phyloP scores from a whole-genome alignment of 1,140 invertebrate genomes.

The Psix sp. region DNA sequence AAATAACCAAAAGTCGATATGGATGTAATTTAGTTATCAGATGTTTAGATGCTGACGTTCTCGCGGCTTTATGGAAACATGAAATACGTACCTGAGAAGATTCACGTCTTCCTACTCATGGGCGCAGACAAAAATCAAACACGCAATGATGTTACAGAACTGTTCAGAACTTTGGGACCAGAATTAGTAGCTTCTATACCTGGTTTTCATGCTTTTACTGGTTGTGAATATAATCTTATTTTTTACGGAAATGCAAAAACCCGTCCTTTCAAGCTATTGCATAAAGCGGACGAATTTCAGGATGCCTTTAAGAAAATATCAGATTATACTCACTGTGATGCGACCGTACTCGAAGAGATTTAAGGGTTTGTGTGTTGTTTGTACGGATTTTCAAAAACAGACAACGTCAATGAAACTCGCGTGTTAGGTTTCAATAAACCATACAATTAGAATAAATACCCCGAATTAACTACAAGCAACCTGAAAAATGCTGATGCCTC shows the following conservation, averaged over 20 bases:
- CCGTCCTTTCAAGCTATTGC: constrained; percentile 52
- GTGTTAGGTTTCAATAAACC: constrained; percentile 15
- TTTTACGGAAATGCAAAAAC: constrained; percentile 64
- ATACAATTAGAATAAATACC: constrained; percentile 1
- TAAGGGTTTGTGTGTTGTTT: constrained; percentile 21
- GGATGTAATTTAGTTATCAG: too few species aligned
- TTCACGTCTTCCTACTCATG: too few species aligned
- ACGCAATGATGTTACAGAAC: constrained; percentile 4
- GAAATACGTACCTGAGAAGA: too few species aligned
- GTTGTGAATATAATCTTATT: constrained; percentile 70
- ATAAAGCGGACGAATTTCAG: constrained; percentile 38
- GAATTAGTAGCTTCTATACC: constrained; percentile 9
- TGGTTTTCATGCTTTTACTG: constrained; percentile 69
- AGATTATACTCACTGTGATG: constrained; percentile 9
- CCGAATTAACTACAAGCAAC: constrained; percentile 15
- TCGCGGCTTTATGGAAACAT: too few species aligned
- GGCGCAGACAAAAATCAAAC: too few species aligned
- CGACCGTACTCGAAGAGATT: not conserved
- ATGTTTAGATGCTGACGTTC: too few species aligned
- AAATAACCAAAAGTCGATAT: too few species aligned
- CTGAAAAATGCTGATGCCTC: constrained; percentile 51
- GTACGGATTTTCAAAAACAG: constrained; percentile 7
- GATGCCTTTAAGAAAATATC: constrained; percentile 26
- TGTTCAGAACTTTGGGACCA: constrained; percentile 11
- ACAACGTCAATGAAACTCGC: constrained; percentile 12